A percentile compares a stretch with the other conserved stretches of the same genome.
Conservation (phyloP, 2,888 invertebrate genomes). For the Pyrocoelia pectoralis region DNA sequence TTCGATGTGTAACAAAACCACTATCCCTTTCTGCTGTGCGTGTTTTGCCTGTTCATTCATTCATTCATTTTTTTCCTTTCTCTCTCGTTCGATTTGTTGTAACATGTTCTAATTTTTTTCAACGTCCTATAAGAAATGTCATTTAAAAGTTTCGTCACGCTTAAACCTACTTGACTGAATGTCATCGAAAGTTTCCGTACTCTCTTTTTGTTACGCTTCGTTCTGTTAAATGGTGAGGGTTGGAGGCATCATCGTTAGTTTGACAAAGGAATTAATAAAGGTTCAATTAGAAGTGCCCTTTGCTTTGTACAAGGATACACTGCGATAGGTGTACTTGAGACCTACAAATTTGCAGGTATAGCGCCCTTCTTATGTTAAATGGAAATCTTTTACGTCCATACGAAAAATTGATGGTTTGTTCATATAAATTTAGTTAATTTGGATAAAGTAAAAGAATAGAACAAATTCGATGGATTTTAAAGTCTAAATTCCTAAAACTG, state of each 20-base stretch:
- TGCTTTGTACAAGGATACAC: too few species aligned
- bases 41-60: slow-evolving; percentile 12
- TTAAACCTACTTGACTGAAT: background rate
- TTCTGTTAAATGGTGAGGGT: background rate
- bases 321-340: too few species aligned
- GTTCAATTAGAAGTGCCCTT: too few species aligned
- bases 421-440: too few species aligned
- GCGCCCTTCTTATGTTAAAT: too few species aligned
- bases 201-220: background rate
- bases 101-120: background rate
- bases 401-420: too few species aligned
- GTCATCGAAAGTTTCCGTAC: background rate
- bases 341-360: too few species aligned
- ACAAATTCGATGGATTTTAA: too few species aligned
- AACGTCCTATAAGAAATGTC: background rate
- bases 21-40: slow-evolving; percentile 8
- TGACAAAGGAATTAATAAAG: too few species aligned
- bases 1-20: slow-evolving; percentile 3
- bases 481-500: too few species aligned
- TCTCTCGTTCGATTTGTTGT: background rate
- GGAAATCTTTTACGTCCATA: too few species aligned
- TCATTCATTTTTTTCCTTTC: slow-evolving; percentile 14
- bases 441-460: too few species aligned
- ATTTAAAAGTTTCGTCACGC: background rate
- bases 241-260: background rate